Base-by-base conservation (phyloP, 2,113 vertebrate genomes). In the Naja naja region DNA sequence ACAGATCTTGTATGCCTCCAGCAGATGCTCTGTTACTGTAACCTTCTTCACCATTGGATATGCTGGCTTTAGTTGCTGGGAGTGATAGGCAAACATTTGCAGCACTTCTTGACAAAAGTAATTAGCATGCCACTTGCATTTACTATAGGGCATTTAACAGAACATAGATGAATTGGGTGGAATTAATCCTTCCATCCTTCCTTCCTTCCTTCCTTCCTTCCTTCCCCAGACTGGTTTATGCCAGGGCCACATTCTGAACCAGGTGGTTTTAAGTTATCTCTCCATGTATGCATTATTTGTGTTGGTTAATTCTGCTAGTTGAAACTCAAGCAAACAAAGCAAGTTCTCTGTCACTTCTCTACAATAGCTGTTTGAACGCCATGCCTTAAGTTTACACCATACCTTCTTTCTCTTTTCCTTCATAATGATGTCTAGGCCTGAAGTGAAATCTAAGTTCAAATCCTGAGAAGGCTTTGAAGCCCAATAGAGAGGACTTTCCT, bases 401-500 rank as follows among this genome's bases (percentile, higher is more conserved):
- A 34, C 55, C 92, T 91, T 52, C n/a, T 14, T 43, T 93, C 91
- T 90, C 90, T 25, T 81, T 60, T 95, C 92, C 95, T 93, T 43
- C 34, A 92, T 95, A 92, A 94, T 96, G 95, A 92, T 92, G 95
- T 91, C 89, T 94, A 94, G 94, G 86, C 56, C 89, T 34, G 89
- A 96, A 93, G 43, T 53, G 60, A 97, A 91, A 94, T 88, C 1
- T 16, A n/a, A 16, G 74, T 94, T 93, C 93, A 94, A 95, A 97
- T 92, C 30, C 64, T n/a, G 12, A 69, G 30, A 69, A 4, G 14
- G 12, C 30, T 16, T 69, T 69, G 30, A 90, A 91, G 87, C 89
- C 91, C 89, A 89, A 88, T 95, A 88, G 94, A 94, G 93, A 93
- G 93, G 94, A 93, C 93, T 97, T 96, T 95, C 93, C 90, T 93